phyloP scores from a whole-genome alignment of 2,888 invertebrate species.

The Sisyra nigra region DNA sequence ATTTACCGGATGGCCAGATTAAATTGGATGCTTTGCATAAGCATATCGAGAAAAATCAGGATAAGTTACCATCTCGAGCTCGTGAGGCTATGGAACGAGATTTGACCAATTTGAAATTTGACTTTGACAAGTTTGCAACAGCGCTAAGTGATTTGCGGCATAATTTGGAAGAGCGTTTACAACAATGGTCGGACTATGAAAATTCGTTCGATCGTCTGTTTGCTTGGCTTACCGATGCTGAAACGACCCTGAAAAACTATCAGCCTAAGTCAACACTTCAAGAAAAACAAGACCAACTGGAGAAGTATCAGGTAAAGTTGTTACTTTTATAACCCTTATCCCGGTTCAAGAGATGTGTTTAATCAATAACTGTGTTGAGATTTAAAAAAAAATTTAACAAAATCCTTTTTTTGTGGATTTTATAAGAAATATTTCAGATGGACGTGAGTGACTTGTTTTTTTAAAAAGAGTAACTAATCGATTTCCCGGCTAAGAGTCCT shows the following conservation, averaged over 20 bases:
- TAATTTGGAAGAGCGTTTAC: slow-evolving; percentile 65
- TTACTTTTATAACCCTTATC: no score
- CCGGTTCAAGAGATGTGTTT: no score
- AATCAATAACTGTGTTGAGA: no score
- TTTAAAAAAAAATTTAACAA: no score
- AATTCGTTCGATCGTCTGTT: slow-evolving; percentile 65
- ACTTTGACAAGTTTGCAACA: slow-evolving; percentile 65
- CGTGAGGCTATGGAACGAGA: slow-evolving; percentile 76
- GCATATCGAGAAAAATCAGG: slow-evolving; percentile 51
- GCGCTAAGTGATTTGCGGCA: slow-evolving; percentile 63
- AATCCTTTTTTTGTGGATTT: no score
- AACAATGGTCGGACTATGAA: slow-evolving; percentile 87
- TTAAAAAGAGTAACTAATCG: not conserved
- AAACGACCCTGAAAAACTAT: slow-evolving; percentile 72
- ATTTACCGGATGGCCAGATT: slow-evolving; percentile 57
- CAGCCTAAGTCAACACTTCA: slow-evolving; percentile 67
- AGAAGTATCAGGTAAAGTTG: slow-evolving; percentile 73
- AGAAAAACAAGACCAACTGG: slow-evolving; percentile 79
- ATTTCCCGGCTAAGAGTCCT: not conserved
- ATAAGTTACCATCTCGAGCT: slow-evolving; percentile 61
- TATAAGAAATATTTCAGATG: not conserved
- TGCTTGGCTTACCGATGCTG: slow-evolving; percentile 73
- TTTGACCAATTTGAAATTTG: slow-evolving; percentile 60
- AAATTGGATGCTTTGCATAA: slow-evolving; percentile 61
- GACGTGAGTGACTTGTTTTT: not conserved